phyloP scores from a whole-genome alignment of 2,113 vertebrate species.

The Muntiacus muntjak region DNA sequence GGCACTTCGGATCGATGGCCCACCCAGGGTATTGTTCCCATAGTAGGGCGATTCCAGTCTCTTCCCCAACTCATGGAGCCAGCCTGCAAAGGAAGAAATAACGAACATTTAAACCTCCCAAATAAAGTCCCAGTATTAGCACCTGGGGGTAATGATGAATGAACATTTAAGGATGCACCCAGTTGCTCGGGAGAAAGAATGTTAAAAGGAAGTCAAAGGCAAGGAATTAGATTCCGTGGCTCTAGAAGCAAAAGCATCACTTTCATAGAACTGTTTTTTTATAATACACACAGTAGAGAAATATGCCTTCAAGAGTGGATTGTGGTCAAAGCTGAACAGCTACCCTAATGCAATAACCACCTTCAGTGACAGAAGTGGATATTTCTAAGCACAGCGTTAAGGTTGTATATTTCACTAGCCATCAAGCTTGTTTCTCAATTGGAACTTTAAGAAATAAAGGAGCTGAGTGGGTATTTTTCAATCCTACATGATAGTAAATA shows the following conservation, averaged over 20 bases:
- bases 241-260: not conserved
- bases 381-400: not conserved
- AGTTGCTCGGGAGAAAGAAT: not conserved
- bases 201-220: constrained; percentile 2
- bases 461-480: not conserved
- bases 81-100: constrained; percentile 82
- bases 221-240: not conserved
- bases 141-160: not conserved
- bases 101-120: accelerated
- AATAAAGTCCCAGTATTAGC: not conserved
- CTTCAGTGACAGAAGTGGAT: not conserved
- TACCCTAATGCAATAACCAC: not conserved
- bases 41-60: constrained; percentile 93
- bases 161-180: not conserved
- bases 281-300: not conserved
- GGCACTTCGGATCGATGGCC: constrained; percentile 92
- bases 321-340: not conserved
- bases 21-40: constrained; percentile 85
- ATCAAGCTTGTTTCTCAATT: not conserved
- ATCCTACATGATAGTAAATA: not conserved
- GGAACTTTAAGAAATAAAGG: not conserved
- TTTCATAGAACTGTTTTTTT: not conserved
- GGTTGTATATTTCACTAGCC: not conserved
- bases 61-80: constrained; percentile 97
- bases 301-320: not conserved